Evolutionary conservation across 2,113 vertebrate species (phyloP), one percentile per base, ranked within the genome.

Genomic region (Neopipo cinnamomea): DNA sequence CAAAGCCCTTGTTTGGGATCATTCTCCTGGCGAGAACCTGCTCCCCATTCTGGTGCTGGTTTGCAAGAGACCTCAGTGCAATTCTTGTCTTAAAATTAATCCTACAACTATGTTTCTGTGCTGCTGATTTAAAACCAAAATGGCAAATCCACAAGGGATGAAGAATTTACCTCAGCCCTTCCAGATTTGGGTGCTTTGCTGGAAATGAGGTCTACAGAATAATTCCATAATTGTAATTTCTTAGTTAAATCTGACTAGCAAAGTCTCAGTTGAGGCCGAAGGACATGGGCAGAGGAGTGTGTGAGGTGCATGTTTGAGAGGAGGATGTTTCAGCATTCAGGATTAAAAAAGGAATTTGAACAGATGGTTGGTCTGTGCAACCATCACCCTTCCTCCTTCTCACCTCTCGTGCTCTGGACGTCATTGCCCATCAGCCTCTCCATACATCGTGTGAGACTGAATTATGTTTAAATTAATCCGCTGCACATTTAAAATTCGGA

Each of bases 381-480:
- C 23, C 33, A 39, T 1, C 39, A 42, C 1, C 82, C 39, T 44
- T 70, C 49, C 31, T 68, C 53, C 15, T 77, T 5, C 17, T 74
- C 28, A 25, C 39, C 53, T 10, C 42, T 16, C 53, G 0, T 4
- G 4, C 35, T 22, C 14, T 2, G 2, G 16, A 6, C 0, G 1
- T 8, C 70, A 1, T 0, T 31, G 61, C 10, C 70, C 71, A 31
- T 30, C 27, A 47, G 35, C 55, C 33, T 52, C 62, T 30, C 70
- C 62, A 9, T 7, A 7, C 25, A 9, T 6, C 6, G 1, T 4
- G 1, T 50, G 8, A 10, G 12, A 1, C 33, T 12, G 41, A 62
- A 6, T 19, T 11, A 4, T 2, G 3, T 17, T 4, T 5, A 5
- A 39, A 28, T 52, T 24, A 17, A 20, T 15, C 27, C 14, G 6